phyloP scores from a whole-genome alignment of 2,797 vertebrate species.

The Myotis findleyi region DNA sequence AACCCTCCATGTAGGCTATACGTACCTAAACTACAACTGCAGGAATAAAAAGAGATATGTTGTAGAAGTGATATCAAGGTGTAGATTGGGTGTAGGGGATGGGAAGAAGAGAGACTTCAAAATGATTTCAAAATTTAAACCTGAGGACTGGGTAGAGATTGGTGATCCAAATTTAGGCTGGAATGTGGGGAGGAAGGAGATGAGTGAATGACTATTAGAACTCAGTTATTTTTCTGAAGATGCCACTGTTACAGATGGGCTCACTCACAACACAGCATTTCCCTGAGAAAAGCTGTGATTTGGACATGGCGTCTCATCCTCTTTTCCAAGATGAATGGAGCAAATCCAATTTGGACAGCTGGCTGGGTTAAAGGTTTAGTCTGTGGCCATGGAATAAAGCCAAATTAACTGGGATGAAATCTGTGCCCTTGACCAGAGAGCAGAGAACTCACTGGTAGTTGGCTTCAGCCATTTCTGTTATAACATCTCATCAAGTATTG shows the following conservation, averaged over 20 bases:
- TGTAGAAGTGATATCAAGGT: not conserved
- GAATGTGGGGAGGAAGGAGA: not conserved
- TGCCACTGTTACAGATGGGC: not conserved
- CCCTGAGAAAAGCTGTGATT: not conserved
- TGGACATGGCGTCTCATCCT: conserved; percentile 32
- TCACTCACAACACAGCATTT: not conserved
- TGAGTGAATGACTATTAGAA: not conserved
- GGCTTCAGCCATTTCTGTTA: conserved; percentile 47
- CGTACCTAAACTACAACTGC: not conserved
- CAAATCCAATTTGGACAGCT: conserved; percentile 69
- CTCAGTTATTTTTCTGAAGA: not conserved
- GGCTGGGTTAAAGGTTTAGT: conserved; percentile 54
- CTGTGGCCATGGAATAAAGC: conserved; percentile 55
- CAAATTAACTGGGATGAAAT: conserved; percentile 65
- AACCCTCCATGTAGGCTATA: not conserved
- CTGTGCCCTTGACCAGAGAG: conserved; percentile 68
- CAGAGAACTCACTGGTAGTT: conserved; percentile 57
- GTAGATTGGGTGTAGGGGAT: not conserved
- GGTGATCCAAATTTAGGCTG: not conserved
- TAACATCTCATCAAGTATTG: conserved; percentile 50
- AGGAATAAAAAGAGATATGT: not conserved
- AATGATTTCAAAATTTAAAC: not conserved
- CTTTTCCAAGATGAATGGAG: conserved; percentile 35
- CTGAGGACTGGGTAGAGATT: not conserved
- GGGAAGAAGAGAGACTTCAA: not conserved